Evolutionary conservation across 2,113 vertebrate genomes (phyloP).

Genomic region (Laticauda colubrina): DNA sequence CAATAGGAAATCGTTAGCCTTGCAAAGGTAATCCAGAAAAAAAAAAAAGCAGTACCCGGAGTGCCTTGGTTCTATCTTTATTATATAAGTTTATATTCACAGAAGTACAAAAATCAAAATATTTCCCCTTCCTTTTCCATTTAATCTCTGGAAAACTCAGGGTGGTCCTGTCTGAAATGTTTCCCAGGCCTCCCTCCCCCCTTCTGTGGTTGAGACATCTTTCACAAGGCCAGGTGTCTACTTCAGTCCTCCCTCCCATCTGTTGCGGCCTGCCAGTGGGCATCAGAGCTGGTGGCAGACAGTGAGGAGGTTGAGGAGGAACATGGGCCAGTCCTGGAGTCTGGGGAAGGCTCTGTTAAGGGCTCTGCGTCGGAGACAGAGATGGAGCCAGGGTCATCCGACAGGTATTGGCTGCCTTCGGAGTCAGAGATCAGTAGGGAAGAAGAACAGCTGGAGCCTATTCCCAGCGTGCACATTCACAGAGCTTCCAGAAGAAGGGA

Average conservation of each 20-base stretch:
- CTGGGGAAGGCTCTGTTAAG: too few relatives aligned
- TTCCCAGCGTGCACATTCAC: too few relatives aligned
- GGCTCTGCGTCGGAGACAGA: too few relatives aligned
- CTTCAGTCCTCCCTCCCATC: background rate
- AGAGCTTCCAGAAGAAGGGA: too few relatives aligned
- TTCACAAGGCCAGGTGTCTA: background rate
- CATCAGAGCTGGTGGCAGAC: too few relatives aligned
- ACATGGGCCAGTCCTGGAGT: too few relatives aligned
- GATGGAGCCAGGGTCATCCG: too few relatives aligned
- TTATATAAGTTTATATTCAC: background rate
- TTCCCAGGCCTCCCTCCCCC: background rate
- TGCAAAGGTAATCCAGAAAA: background rate
- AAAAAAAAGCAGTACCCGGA: background rate
- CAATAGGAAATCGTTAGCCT: background rate
- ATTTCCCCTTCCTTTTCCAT: background rate
- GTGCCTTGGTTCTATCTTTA: background rate
- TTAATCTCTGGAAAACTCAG: background rate
- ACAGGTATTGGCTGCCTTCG: too few relatives aligned
- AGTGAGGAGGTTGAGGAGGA: too few relatives aligned
- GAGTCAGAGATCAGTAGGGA: too few relatives aligned
- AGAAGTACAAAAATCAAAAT: background rate
- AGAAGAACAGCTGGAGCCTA: too few relatives aligned
- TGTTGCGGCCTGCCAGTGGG: too few relatives aligned
- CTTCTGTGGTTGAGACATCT: background rate
- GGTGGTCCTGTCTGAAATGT: background rate